These are phyloP conservation scores for Astreopora myriophthalma DNA, from an alignment of 64 coral and sea anemone genomes.

Conservation along the genomic window DNA sequence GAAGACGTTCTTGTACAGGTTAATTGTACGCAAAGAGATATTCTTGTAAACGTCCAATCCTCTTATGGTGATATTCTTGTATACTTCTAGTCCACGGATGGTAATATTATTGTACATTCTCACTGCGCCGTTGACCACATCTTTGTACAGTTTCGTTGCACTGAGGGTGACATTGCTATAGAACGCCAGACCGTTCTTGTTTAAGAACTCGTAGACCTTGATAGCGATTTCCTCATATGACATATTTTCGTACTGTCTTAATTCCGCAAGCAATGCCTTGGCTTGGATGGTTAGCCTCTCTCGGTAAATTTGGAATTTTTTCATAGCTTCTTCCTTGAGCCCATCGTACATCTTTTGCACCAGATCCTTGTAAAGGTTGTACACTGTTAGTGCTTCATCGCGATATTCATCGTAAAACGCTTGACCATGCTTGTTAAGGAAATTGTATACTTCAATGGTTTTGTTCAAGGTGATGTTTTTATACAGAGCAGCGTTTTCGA, in stretches of 20 bases:
- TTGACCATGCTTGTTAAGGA: constrained; percentile 13
- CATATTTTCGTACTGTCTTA: constrained; percentile 81
- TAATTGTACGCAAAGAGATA: constrained; percentile 41
- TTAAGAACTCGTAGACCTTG: constrained; percentile 61
- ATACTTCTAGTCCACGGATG: constrained; percentile 53
- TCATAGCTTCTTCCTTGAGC: constrained; percentile 39
- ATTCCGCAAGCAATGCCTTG: constrained; percentile 44
- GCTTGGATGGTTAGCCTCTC: constrained; percentile 37
- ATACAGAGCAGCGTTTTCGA: constrained; percentile 11
- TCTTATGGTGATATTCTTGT: constrained; percentile 71
- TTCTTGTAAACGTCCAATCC: constrained; percentile 69
- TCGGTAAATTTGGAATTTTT: background rate
- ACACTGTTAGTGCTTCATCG: constrained; percentile 44
- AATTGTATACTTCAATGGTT: constrained; percentile 43
- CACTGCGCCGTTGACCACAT: constrained; percentile 48
- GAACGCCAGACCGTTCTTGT: constrained; percentile 60
- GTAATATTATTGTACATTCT: constrained; percentile 56
- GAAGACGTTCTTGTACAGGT: constrained; percentile 49
- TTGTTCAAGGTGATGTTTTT: constrained; percentile 56
- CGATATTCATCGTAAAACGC: constrained; percentile 74
- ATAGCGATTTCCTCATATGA: constrained; percentile 78
- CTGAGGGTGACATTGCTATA: constrained; percentile 80
- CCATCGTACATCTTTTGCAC: constrained; percentile 46
- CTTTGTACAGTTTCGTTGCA: constrained; percentile 64
- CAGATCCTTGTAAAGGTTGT: constrained; percentile 75